phyloP scores from a whole-genome alignment of 2,888 invertebrate genomes.

The Cephus sareptanus region DNA sequence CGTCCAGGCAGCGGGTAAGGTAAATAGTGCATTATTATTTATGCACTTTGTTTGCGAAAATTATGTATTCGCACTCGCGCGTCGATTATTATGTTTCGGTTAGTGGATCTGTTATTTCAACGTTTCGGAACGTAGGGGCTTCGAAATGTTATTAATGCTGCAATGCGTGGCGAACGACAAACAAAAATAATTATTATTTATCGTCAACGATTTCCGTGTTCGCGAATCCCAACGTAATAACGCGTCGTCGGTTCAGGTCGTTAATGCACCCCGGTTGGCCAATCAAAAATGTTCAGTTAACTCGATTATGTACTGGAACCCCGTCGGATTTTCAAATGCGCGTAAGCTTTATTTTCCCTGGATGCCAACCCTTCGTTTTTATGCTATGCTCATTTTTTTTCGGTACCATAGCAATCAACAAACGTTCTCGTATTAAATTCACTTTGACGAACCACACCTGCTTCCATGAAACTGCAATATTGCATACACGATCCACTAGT shows the following conservation, averaged over 20 bases:
- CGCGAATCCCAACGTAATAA: slow-evolving; percentile 47
- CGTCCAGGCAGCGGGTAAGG: slow-evolving; percentile 26
- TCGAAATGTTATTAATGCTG: slow-evolving; percentile 65
- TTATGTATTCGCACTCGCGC: slow-evolving; percentile 59
- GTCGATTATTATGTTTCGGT: slow-evolving; percentile 63
- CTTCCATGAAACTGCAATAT: neutral
- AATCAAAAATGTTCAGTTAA: neutral
- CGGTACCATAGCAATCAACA: neutral
- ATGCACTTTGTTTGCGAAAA: slow-evolving; percentile 65
- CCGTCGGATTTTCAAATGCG: neutral
- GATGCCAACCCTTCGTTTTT: neutral
- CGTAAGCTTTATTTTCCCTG: neutral
- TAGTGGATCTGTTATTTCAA: slow-evolving; percentile 62
- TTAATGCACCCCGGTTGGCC: neutral
- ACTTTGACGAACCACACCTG: neutral
- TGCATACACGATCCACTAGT: neutral
- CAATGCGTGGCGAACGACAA: slow-evolving; percentile 55
- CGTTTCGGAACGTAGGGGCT: slow-evolving; percentile 47
- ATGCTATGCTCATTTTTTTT: neutral
- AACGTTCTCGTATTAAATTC: neutral
- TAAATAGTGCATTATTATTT: slow-evolving; percentile 62
- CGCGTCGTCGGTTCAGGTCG: neutral
- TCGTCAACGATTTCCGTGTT: slow-evolving; percentile 64
- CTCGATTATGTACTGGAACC: neutral
- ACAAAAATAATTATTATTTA: slow-evolving; percentile 67